Conservation (phyloP, 2,888 invertebrate species). For the Lottia gigantea region DNA sequence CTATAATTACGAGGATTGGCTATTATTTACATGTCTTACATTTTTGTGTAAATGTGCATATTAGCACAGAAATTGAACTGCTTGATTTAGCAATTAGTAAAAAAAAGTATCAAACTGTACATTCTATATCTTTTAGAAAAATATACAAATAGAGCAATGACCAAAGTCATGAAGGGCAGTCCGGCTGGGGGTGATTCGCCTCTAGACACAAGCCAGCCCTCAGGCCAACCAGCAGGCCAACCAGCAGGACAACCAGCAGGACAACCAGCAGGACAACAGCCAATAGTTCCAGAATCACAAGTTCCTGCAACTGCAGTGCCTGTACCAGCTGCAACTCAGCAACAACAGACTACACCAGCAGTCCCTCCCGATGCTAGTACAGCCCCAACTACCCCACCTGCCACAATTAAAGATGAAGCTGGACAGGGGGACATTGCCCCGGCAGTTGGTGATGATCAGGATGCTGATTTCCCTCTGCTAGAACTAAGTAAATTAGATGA, state of each 20-base stretch:
- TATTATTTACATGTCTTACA: too few species aligned
- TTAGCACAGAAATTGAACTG: too few species aligned
- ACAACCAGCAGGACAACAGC: slow-evolving; percentile 23
- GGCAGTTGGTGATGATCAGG: slow-evolving; percentile 51
- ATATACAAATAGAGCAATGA: slow-evolving; percentile 46
- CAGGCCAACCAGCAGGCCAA: slow-evolving; percentile 20
- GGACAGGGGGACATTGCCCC: not conserved
- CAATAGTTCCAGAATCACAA: slow-evolving; percentile 13
- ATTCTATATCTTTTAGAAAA: too few species aligned
- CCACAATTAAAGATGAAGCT: slow-evolving; percentile 15
- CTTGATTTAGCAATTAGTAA: too few species aligned
- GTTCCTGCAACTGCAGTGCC: slow-evolving; percentile 21
- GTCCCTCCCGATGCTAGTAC: slow-evolving; percentile 23
- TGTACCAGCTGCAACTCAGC: slow-evolving; percentile 12
- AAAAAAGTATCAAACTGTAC: too few species aligned
- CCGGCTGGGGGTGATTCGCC: slow-evolving; percentile 63
- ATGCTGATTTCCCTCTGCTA: slow-evolving; percentile 82
- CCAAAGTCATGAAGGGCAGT: slow-evolving; percentile 66
- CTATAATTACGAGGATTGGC: too few species aligned
- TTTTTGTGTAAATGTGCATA: too few species aligned
- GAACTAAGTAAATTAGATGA: slow-evolving; percentile 91
- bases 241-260: slow-evolving; percentile 19
- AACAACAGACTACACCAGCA: slow-evolving; percentile 24
- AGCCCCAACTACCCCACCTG: slow-evolving; percentile 17
- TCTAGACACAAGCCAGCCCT: slow-evolving; percentile 47